A percentile compares a stretch with the other conserved stretches of the same genome.
Evolutionary conservation across 2,113 vertebrate species (phyloP).

Genomic region (zebrafish (Danio rerio)): GRCz12tu NC_133181.1:33378001-33378500

Average conservation of each 20-base stretch:
- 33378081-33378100: slow-evolving; percentile 55
- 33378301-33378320: not conserved
- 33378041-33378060: not conserved
- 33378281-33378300: not conserved
- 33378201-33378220: not conserved
- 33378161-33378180: not conserved
- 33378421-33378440: not conserved
- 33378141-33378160: not conserved
- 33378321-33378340: not conserved
- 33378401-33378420: no score
- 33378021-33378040: not conserved
- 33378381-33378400: not conserved
- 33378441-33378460: no score
- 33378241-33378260: not conserved
- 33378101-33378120: slow-evolving; percentile 34
- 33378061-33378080: slow-evolving; percentile 60
- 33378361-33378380: not conserved
- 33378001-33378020: slow-evolving; percentile 46
- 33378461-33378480: no score
- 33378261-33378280: not conserved
- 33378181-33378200: not conserved
- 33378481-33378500: no score
- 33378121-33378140: slow-evolving; percentile 49
- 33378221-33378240: not conserved
- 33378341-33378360: not conserved